Conservation (phyloP, 2,888 invertebrate genomes). For the Lypha dubia region DNA sequence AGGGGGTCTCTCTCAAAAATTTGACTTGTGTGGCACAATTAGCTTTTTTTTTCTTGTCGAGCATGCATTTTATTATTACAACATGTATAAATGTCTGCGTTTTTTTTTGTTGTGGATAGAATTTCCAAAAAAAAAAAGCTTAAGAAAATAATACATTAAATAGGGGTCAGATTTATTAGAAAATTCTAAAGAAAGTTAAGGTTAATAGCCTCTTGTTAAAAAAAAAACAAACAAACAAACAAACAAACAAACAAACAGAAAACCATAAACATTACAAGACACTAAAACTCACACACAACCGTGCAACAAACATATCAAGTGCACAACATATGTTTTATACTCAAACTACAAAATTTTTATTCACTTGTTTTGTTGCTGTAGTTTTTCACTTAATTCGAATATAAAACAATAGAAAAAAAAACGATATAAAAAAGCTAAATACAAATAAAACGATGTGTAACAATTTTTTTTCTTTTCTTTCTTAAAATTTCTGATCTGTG, state of each 20-base stretch:
- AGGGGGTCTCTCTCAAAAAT: neutral
- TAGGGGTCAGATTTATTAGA: constrained; percentile 39
- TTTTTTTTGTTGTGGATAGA: constrained; percentile 3
- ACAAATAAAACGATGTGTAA: too few species aligned
- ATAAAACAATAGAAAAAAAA: constrained; percentile 8
- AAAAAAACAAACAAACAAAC: constrained; percentile 9
- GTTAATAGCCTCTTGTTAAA: constrained; percentile 60
- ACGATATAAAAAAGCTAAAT: too few species aligned
- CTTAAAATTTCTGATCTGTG: constrained; percentile 13
- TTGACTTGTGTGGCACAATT: constrained; percentile 67
- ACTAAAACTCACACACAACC: constrained; percentile 9
- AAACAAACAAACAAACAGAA: too few species aligned
- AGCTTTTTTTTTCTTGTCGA: constrained; percentile 60
- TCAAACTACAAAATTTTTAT: constrained; percentile 17
- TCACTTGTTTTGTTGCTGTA: constrained; percentile 19
- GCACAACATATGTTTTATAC: constrained; percentile 21
- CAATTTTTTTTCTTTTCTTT: constrained; percentile 21
- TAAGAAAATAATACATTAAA: constrained; percentile 27
- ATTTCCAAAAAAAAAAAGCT: constrained; percentile 43
- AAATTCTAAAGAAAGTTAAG: constrained; percentile 56
- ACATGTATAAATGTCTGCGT: constrained; percentile 21
- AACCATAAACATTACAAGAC: constrained; percentile 20
- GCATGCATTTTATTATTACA: constrained; percentile 37
- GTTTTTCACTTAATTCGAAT: constrained; percentile 16
- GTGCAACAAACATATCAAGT: constrained; percentile 31